Evolutionary conservation across 2,797 vertebrate genomes (phyloP).

Genomic region (Manis javanica): DNA sequence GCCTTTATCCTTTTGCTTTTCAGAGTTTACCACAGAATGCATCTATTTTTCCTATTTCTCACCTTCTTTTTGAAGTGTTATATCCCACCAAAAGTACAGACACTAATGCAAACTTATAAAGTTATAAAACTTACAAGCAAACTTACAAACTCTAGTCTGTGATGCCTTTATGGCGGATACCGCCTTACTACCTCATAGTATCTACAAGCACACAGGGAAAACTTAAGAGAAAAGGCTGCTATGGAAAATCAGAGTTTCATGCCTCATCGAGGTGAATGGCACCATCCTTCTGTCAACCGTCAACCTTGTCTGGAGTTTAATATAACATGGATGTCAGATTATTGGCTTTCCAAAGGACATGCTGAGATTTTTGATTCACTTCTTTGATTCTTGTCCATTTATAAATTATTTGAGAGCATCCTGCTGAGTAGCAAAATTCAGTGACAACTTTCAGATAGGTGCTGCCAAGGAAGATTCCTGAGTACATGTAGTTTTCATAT

Average conservation of each 20-base stretch:
- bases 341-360: slow-evolving; percentile 70
- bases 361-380: slow-evolving; percentile 76
- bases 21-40: neutral
- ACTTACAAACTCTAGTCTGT: neutral
- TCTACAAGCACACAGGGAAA: neutral
- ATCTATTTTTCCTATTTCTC: neutral
- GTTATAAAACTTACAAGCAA: too few relatives aligned
- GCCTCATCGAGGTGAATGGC: neutral
- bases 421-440: slow-evolving; percentile 73
- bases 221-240: neutral
- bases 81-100: neutral
- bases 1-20: neutral
- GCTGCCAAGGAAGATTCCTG: slow-evolving; percentile 63
- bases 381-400: slow-evolving; percentile 76
- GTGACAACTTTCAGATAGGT: slow-evolving; percentile 75
- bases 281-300: slow-evolving; percentile 41
- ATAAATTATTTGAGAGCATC: slow-evolving; percentile 76
- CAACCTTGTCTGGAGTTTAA: slow-evolving; percentile 59
- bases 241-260: neutral
- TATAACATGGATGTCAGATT: slow-evolving; percentile 70
- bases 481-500: slow-evolving; percentile 61
- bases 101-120: neutral
- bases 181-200: neutral
- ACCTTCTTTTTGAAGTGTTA: neutral
- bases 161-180: neutral